Base-by-base conservation (phyloP, 2,888 invertebrate genomes). In the Hipparchia semele region DNA sequence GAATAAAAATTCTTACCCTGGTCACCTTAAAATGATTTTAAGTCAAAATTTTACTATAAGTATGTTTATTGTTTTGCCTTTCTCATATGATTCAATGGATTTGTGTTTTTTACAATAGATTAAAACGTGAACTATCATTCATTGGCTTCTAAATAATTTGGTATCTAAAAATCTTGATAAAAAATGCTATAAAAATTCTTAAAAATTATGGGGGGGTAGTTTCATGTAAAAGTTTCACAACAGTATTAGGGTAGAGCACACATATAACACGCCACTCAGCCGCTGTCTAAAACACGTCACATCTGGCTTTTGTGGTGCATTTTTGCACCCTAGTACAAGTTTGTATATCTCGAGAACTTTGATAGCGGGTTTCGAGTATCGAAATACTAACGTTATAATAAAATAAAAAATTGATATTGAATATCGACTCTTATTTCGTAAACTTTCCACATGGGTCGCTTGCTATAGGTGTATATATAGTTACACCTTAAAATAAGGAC, bases 1-100 rank as follows among this genome's bases (percentile, higher is more conserved):
- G 12, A 60, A 33, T 33, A 3, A 33, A 5, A 59, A 8, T 2
- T 13, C 51, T 12, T 60, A 60, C 60, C 6, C 39, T 60, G 3
- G 7, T 33, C 39, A 39, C 39, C 23, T 8, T 49, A 49, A 1
- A 1, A 49, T 49, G 49, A 10, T 12, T 5, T 62, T 49, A 33
- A 23, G 49, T 49, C 45, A 62, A 9, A 51, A 39, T 39, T 53
- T 58, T 10, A 58, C 45, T 54, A 33, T 33, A 39, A 23, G 23
- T 23, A 60, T 64, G 9, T 12, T 45, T 23, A 39, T 33, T 10
- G 45, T 9, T 12, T 71, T 80, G 84, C 87, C 81, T 86, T 89
- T 84, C 88, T 89, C 88, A 87, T 87, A 87, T 83, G 80, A 78
- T 76, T 33, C 12, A 72, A 61, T 73, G 76, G 76, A 77, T 75